Base-by-base conservation (phyloP, 2,888 invertebrate species). In the Hydriomena furcata region DNA sequence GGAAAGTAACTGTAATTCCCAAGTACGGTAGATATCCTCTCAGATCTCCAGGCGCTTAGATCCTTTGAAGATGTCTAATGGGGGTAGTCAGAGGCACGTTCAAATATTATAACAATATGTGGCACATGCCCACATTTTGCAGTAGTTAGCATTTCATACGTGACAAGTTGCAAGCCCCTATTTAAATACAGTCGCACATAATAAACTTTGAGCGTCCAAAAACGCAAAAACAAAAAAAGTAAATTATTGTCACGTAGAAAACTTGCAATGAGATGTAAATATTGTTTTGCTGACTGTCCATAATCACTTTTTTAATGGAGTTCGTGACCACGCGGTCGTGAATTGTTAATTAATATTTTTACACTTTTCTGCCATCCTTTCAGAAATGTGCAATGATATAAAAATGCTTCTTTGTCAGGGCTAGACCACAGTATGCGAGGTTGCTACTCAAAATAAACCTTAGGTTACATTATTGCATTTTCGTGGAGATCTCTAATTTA, bases 221-320 rank as follows among this genome's bases (percentile, higher is more conserved):
- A 6, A 17, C 46, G 37, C 43, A 35, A 48, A 48, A 47, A 34
- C 24, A 20, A 44, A 51, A 50, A 41, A 45, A 12, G 34, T 7
- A 35, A 43, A 45, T 41, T 36, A 58, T 52, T 20, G 50, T 55
- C 58, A 55, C 60, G 58, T 46, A 45, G 43, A 45, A 50, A 58
- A 63, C 52, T 59, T 58, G 41, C 57, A 60, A 61, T 61, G 60
- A 59, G 55, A 63, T 61, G 60, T 61, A 62, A 65, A 65, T 64
- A 65, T 64, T 65, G 54, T 64, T 67, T 54, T 60, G 65, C 68
- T 61, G 62, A 64, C 63, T 55, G 60, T 63, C 52, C 63, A 61
- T 66, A 63, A 66, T 66, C 61, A 63, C 62, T 60, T 65, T 66
- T 62, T 58, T 68, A 70, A 71, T 71, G 60, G 64, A 68, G 58